phyloP scores from a whole-genome alignment of 2,888 invertebrate species.

The Lissonota sp. region DNA sequence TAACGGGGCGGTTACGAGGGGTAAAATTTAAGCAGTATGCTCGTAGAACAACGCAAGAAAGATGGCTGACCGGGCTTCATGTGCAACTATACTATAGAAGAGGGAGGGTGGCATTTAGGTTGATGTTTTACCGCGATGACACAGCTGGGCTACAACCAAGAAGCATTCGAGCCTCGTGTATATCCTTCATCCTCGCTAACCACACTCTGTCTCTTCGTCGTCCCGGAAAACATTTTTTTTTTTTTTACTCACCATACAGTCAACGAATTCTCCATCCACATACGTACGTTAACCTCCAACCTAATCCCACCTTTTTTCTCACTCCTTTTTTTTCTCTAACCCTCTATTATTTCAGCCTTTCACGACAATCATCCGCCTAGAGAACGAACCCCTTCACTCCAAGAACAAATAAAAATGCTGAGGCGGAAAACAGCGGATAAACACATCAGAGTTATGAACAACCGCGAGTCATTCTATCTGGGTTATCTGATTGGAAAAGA shows the following conservation, averaged over 20 bases:
- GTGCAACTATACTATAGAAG: neutral
- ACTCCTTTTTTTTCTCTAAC: neutral
- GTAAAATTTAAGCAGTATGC: slow-evolving; percentile 71
- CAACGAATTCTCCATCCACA: slow-evolving; percentile 1
- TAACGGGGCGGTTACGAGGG: slow-evolving; percentile 45
- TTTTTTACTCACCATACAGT: neutral
- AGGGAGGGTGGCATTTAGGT: neutral
- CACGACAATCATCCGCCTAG: slow-evolving; percentile 36
- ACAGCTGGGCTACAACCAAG: slow-evolving; percentile 44
- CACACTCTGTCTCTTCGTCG: neutral
- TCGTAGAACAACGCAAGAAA: slow-evolving; percentile 7
- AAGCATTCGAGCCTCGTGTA: slow-evolving; percentile 35
- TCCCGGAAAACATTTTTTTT: neutral
- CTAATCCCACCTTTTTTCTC: slow-evolving; percentile 36
- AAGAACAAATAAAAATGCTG: neutral
- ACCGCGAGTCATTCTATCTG: too few species aligned
- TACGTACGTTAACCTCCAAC: neutral
- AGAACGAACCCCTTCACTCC: neutral
- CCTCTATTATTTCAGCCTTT: slow-evolving; percentile 54
- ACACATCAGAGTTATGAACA: neutral
- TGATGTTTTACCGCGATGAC: slow-evolving; percentile 27
- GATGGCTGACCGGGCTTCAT: neutral
- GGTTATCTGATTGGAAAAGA: too few species aligned
- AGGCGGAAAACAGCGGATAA: neutral
- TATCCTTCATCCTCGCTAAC: neutral